A percentile compares a stretch with the other conserved stretches of the same genome.
phyloP scores from a whole-genome alignment of 2,888 invertebrate genomes.

The Drosophila paranaensis region DNA sequence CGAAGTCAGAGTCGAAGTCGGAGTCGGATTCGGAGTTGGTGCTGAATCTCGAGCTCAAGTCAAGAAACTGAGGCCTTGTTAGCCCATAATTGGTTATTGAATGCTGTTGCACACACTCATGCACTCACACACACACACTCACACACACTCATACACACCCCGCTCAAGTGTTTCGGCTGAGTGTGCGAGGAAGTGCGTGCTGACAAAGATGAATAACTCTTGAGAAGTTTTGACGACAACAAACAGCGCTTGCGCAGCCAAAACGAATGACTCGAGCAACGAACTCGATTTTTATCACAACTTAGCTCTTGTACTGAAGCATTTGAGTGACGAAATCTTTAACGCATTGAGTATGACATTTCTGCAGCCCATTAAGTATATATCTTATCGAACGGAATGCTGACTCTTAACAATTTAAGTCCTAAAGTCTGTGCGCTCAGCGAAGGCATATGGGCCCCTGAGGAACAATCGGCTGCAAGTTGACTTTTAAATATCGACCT shows the following conservation, averaged over 20 bases:
- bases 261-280: slow-evolving; percentile 54
- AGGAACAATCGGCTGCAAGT: neutral
- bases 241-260: slow-evolving; percentile 6
- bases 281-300: slow-evolving; percentile 47
- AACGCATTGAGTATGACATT: slow-evolving; percentile 23
- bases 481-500: slow-evolving; percentile 7
- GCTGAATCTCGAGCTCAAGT: slow-evolving; percentile 23
- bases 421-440: neutral
- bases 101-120: slow-evolving; percentile 40
- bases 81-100: slow-evolving; percentile 79
- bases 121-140: slow-evolving; percentile 10
- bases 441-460: neutral
- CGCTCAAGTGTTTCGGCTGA: slow-evolving; percentile 2
- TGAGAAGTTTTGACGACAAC: slow-evolving; percentile 41
- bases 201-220: slow-evolving; percentile 66
- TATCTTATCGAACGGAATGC: slow-evolving; percentile 3
- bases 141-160: slow-evolving; percentile 5
- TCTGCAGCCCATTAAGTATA: neutral
- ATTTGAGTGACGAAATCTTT: slow-evolving; percentile 23
- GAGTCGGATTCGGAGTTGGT: slow-evolving; percentile 24
- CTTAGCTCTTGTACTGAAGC: neutral
- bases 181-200: slow-evolving; percentile 73
- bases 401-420: neutral
- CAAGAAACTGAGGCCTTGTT: slow-evolving; percentile 62
- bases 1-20: slow-evolving; percentile 18